Base-by-base conservation (phyloP, 2,888 invertebrate species). In the Pyrocoelia pectoralis region DNA sequence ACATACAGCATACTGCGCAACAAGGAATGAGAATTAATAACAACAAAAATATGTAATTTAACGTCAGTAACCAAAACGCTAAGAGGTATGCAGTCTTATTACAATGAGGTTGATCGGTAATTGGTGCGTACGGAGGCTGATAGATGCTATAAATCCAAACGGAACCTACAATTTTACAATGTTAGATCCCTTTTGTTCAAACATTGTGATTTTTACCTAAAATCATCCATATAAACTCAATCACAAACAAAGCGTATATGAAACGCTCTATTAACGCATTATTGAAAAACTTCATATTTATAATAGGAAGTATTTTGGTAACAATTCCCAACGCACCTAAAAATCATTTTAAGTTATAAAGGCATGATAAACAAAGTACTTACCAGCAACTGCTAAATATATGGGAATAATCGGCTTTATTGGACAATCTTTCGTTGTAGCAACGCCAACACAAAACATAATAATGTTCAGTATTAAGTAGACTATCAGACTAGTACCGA, bases 51-150 rank as follows among this genome's bases (percentile, higher is more conserved):
- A 71, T 70, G 33, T 72, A 72, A 13, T 71, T 29, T 8, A 73
- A 28, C 0, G 73, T 70, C 2, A 78, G 46, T 46, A 76, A 74
- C 56, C 71, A 66, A 66, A 79, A 77, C 6, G 78, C 76, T 46
- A 77, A 70, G 63, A 75, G 55, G 50, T 78, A 79, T 0, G 75
- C 73, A n/a, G 74, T 75, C 66, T 77, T 77, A 57, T 77, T 70
- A 68, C 79, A 79, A 60, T 77, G 29, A 28, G 15, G 33, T 9
- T 17, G 14, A 29, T 52, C 17, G 10, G 12, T 18, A 4, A 18
- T 8, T 10, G 46, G 46, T 1, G 3, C 8, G n/a, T 46, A 46
- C 10, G 46, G 46, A 14, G 77, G 78, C 53, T 73, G 65, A 67
- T 73, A 78, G 14, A 68, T 74, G 61, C 74, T 75, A 62, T 74